Conservation (phyloP, 2,113 vertebrate species). For the Daphoenositta chrysoptera region DNA sequence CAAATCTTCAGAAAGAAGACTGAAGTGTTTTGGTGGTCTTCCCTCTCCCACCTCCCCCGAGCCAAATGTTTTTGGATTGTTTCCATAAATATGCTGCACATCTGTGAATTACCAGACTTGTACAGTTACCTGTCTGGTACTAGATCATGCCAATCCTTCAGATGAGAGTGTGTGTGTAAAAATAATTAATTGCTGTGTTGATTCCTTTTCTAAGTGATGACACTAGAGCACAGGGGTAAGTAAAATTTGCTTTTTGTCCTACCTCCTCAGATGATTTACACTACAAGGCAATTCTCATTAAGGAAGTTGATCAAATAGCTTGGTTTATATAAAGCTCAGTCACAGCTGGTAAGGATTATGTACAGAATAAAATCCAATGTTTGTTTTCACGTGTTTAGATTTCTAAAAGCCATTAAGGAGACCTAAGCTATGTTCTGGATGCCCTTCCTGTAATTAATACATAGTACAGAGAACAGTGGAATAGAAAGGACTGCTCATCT, state of each 20-base stretch:
- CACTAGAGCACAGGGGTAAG: not conserved
- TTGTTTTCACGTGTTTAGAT: constrained; percentile 46
- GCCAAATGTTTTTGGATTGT: not conserved
- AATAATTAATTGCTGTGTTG: not conserved
- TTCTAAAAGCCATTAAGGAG: constrained; percentile 18
- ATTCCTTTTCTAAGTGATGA: constrained; percentile 20
- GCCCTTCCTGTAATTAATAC: constrained; percentile 14
- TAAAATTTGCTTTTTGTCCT: not conserved
- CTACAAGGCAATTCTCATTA: not conserved
- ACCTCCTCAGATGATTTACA: not conserved
- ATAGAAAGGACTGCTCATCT: not conserved
- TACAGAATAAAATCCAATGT: not conserved
- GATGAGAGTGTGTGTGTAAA: not conserved
- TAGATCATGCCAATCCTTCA: not conserved
- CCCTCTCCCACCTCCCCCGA: not conserved
- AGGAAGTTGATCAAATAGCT: constrained; percentile 9
- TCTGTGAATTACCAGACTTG: not conserved
- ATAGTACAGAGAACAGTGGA: not conserved
- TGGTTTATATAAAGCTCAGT: not conserved
- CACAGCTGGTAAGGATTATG: constrained; percentile 40
- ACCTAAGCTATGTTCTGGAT: not conserved
- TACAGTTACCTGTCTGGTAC: not conserved
- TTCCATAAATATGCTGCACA: constrained; percentile 26
- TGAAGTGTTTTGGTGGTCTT: not conserved
- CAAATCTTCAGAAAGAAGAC: not conserved